Evolutionary conservation across 37 sponge, comb jelly and placozoan genomes (phyloP), one percentile per base, ranked within the genome.

Genomic region (Chondrosia reniformis): DNA sequence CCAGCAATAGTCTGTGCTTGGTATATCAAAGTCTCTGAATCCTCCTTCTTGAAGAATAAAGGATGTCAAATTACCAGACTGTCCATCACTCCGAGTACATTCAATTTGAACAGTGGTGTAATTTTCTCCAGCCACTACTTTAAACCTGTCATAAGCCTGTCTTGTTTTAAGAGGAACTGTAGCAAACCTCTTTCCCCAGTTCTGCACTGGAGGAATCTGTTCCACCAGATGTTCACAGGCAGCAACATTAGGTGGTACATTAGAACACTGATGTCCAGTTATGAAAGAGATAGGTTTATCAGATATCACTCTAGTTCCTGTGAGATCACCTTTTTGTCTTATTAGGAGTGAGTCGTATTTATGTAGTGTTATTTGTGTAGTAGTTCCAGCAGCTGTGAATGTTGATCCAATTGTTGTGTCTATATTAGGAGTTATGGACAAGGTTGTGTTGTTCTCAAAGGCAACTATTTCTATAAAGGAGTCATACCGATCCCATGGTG

Each of bases 201-300:
- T 54, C 21, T 27, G 37, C 33, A 74, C 52, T 19, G 79, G 75
- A 3, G 88, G 88, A 21, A 87, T 43, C 39, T 87, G 88, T 38
- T 87, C 88, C 12, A 87, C 72, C 8, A 87, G 54, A 36, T 79
- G 79, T 45, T 87, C 88, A 78, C 88, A 87, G 24, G 46, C 39
- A 36, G 79, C 42, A 4, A 42, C 32, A 9, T 22, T 19, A 25
- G 10, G 22, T 49, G 81, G 81, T 8, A 78, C 66, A 59, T 44
- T 3, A 5, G 79, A 45, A 69, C 79, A 84, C 32, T 41, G n/a
- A 22, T 84, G 56, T 13, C 77, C 77, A 56, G 27, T 79, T 46
- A 74, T 64, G 4, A 85, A 61, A 15, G 76, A 45, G 7, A 85
- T 39, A 4, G 86, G 86, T 45, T 79, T 79, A 17, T 67, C 33